These are phyloP conservation scores for Hippocampus kuda DNA, from an alignment of 2,797 vertebrate species.

Conservation along the genomic window DNA sequence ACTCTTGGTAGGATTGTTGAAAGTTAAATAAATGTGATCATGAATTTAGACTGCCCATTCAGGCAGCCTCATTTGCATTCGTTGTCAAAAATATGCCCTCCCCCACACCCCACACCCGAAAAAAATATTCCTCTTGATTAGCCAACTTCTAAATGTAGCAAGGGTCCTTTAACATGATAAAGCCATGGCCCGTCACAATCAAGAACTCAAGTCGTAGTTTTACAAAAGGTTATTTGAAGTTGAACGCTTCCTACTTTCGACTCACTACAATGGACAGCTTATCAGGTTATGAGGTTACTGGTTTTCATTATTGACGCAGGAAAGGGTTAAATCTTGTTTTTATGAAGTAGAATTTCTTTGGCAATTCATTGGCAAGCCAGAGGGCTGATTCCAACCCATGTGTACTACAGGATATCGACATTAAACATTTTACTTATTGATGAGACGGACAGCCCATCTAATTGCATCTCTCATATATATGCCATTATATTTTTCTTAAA, in stretches of 20 bases:
- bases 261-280: no score
- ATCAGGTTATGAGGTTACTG: no score
- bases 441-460: conserved; percentile 14
- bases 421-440: conserved; percentile 28
- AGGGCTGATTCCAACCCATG: conserved; percentile 54
- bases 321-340: background rate
- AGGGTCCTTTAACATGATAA: background rate
- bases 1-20: background rate
- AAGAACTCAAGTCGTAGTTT: background rate
- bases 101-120: no score
- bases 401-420: conserved; percentile 57
- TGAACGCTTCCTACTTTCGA: no score
- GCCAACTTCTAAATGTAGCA: background rate
- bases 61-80: background rate
- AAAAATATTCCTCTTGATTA: conserved; percentile 1
- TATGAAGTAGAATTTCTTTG: background rate
- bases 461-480: conserved; percentile 9
- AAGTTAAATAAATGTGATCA: background rate
- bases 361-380: conserved; percentile 13
- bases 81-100: background rate
- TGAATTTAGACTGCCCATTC: background rate
- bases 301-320: no score
- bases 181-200: background rate
- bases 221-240: background rate
- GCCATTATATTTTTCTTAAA: conserved; percentile 22